Conservation (phyloP, 2,888 invertebrate species). For the Isoperla grammatica region DNA sequence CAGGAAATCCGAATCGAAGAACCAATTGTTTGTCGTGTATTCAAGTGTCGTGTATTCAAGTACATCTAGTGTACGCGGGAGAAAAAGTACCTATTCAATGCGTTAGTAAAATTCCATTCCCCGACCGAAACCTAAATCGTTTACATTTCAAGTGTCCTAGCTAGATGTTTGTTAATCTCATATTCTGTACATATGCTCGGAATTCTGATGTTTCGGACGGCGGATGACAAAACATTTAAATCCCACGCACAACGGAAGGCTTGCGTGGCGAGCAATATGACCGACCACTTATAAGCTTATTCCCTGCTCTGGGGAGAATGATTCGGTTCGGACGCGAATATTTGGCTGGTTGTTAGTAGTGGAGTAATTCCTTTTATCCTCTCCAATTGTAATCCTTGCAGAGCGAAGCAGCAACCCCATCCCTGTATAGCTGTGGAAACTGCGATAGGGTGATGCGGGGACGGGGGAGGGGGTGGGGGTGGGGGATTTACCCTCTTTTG, state of each 20-base stretch:
- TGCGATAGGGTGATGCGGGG: not conserved
- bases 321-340: slow-evolving; percentile 4
- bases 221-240: no score
- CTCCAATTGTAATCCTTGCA: slow-evolving; percentile 6
- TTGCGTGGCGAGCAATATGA: not conserved
- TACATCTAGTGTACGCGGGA: no score
- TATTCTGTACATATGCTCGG: no score
- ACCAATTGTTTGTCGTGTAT: no score
- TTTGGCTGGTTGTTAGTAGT: slow-evolving; percentile 5
- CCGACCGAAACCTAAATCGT: no score
- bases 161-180: no score
- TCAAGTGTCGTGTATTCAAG: no score
- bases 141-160: no score
- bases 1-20: no score
- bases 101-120: no score
- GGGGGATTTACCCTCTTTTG: slow-evolving; percentile 1
- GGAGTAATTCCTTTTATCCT: slow-evolving; percentile 3
- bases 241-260: not conserved
- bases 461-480: not conserved
- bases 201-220: no score
- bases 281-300: slow-evolving; percentile 4
- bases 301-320: not conserved
- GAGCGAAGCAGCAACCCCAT: not conserved
- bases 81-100: no score
- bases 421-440: slow-evolving; percentile 1